These are phyloP conservation scores for Notiomystis cincta DNA, from an alignment of 2,113 vertebrate species.

Conservation along the genomic window DNA sequence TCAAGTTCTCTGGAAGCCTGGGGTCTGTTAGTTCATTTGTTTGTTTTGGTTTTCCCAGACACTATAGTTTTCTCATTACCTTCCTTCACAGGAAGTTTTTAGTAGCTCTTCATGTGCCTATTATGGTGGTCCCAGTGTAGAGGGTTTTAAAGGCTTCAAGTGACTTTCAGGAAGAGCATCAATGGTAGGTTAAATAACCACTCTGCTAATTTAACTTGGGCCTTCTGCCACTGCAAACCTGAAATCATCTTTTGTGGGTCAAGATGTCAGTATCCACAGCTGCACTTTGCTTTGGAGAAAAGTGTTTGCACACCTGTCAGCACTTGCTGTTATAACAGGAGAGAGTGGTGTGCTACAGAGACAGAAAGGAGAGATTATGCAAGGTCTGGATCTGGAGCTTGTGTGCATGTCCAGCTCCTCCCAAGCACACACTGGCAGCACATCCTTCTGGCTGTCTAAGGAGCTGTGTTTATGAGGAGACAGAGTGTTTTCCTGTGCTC, in stretches of 20 bases:
- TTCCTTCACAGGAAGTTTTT: constrained; percentile 37
- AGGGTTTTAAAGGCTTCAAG: not conserved
- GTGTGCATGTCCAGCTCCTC: not conserved
- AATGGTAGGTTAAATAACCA: not conserved
- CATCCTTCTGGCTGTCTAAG: not conserved
- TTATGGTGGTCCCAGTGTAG: not conserved
- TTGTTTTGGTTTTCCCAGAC: constrained; percentile 17
- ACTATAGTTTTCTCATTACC: constrained; percentile 23
- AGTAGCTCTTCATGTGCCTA: constrained; percentile 2
- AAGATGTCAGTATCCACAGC: not conserved
- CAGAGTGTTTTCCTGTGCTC: not conserved
- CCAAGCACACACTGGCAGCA: fast-evolving
- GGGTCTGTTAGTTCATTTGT: not conserved
- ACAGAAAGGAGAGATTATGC: not conserved
- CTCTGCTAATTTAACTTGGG: not conserved
- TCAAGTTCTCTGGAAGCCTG: not conserved
- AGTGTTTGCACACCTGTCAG: not conserved
- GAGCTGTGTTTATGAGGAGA: not conserved
- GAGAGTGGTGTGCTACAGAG: fast-evolving
- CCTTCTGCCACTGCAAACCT: not conserved
- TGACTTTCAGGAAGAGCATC: not conserved
- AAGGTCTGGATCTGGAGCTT: not conserved
- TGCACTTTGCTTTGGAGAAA: not conserved
- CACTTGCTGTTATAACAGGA: not conserved
- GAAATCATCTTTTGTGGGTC: not conserved